Base-by-base conservation (phyloP, 2,888 invertebrate species). In the Tipula confusa region DNA sequence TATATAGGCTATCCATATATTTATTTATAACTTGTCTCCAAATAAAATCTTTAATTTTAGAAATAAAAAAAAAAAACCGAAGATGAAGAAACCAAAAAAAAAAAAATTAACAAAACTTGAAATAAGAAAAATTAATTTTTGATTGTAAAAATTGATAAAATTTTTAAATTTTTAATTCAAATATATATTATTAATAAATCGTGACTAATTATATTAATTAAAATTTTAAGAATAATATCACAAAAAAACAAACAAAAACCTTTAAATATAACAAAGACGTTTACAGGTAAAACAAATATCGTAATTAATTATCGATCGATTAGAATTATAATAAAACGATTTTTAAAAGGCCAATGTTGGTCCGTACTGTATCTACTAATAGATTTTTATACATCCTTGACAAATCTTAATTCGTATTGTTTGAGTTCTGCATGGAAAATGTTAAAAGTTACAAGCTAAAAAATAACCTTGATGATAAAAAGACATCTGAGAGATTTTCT, bases 141-240 rank as follows among this genome's bases (percentile, higher is more conserved):
- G 64, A 64, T 64, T 64, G 64, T 64, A 64, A 64, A 64, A 64
- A 64, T 64, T 64, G 64, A 64, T 64, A 64, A 64, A 64, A 64
- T 64, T 64, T 48, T 64, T 64, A 64, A 24, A 64, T 64, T 64
- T 64, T 64, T 18, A 64, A 64, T 64, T 64, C 64, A 64, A 64
- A 64, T 64, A 9, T 31, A 13, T 38, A 64, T n/a, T 24, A 64
- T 64, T 64, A 64, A 64, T 64, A 64, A 64, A 64, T 64, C 64
- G 64, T 64, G 64, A 64, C 64, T 64, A 64, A 64, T 64, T 64
- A 64, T 64, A 64, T 64, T 64, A 64, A 64, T 64, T 64, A 64
- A 64, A 64, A 64, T 64, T n/a, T n/a, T n/a, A n/a, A n/a, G n/a
- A n/a, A n/a, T n/a, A n/a, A n/a, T n/a, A n/a, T n/a, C n/a, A n/a